Evolutionary conservation across 53 echinoderm and acorn worm genomes (phyloP), one percentile per base, ranked within the genome.

Genomic region (Zoroaster sp.): DNA sequence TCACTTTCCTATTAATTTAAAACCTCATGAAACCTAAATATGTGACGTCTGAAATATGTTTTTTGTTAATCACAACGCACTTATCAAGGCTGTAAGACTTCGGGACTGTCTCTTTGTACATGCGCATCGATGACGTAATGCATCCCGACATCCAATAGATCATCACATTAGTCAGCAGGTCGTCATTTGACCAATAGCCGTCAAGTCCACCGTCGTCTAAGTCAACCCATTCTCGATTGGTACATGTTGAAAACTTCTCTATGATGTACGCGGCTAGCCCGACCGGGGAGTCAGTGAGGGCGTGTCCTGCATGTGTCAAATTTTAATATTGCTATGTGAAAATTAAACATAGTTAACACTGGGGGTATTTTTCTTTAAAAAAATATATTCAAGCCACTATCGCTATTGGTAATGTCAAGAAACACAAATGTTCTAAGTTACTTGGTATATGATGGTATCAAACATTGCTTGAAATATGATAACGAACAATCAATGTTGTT

Each of bases 101-200:
- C 3, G 72, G 51, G 0, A 85, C 23, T 10, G 85, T 92, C 66
- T 97, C 97, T 35, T 97, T 97, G 89, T 97, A 97, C 18, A 97
- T 43, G 46, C 97, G 88, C 95, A 95, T 89, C 11, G 95, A 90
- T 49, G 97, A 93, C 65, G 97, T 89, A 28, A 97, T 97, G 63
- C 88, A 69, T 1, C 94, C 94, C 5, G 88, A 91, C 32, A 97
- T 74, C 97, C 97, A 97, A 70, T 97, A 97, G 43, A 97, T 81
- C 97, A 97, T 97, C 35, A 97, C 87, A 31, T 97, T 95, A 81
- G 92, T 97, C 17, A 97, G 75, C 21, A 97, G 38, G n/a, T n/a
- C n/a, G n/a, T 97, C 95, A 80, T 75, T 2, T 67, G 42, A n/a
- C 89, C 89, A 89, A 49, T 79, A 17, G 15, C 69, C 79, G 5